phyloP scores from a whole-genome alignment of 2,113 vertebrate species.

The Sisor rabdophorus region DNA sequence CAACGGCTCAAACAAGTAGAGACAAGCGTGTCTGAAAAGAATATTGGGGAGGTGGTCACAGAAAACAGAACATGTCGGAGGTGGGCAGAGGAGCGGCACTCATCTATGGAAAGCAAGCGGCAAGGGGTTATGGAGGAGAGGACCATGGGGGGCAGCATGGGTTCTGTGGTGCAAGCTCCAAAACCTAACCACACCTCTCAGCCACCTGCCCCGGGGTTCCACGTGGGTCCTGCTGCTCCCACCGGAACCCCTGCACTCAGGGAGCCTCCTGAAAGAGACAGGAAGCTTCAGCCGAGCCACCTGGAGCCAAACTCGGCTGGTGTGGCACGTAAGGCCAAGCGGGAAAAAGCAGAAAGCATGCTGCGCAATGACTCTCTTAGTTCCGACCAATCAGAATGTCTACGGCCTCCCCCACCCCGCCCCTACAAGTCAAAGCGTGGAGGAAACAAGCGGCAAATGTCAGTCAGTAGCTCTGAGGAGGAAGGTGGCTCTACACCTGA shows the following conservation, averaged over 20 bases:
- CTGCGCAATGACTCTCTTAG: slow-evolving; percentile 97
- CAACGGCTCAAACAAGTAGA: slow-evolving; percentile 71
- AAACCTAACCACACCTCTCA: slow-evolving; percentile 47
- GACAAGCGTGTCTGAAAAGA: slow-evolving; percentile 30
- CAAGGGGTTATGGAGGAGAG: slow-evolving; percentile 69
- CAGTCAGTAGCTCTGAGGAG: slow-evolving; percentile 97
- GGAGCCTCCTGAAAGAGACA: slow-evolving; percentile 75
- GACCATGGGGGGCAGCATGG: slow-evolving; percentile 63
- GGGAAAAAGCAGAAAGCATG: slow-evolving; percentile 93
- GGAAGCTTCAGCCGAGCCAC: slow-evolving; percentile 74
- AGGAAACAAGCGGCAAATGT: slow-evolving; percentile 89
- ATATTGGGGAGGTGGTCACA: slow-evolving; percentile 72
- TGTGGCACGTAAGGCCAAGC: slow-evolving; percentile 82
- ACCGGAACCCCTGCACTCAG: slow-evolving; percentile 77
- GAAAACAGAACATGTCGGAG: slow-evolving; percentile 48
- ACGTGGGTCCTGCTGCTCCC: slow-evolving; percentile 71
- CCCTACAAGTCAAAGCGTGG: slow-evolving; percentile 86
- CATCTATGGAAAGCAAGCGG: slow-evolving; percentile 72
- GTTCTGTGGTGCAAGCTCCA: slow-evolving; percentile 38
- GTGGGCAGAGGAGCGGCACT: slow-evolving; percentile 70
- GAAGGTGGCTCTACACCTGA: slow-evolving; percentile 95
- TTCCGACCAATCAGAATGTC: slow-evolving; percentile 93
- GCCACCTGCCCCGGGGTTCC: slow-evolving; percentile 63
- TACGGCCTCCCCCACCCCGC: slow-evolving; percentile 90
- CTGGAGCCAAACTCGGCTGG: slow-evolving; percentile 78